A percentile compares a stretch with the other conserved stretches of the same genome.
Conservation (phyloP, 2,888 invertebrate genomes). For the Dendrolimus houi region DNA sequence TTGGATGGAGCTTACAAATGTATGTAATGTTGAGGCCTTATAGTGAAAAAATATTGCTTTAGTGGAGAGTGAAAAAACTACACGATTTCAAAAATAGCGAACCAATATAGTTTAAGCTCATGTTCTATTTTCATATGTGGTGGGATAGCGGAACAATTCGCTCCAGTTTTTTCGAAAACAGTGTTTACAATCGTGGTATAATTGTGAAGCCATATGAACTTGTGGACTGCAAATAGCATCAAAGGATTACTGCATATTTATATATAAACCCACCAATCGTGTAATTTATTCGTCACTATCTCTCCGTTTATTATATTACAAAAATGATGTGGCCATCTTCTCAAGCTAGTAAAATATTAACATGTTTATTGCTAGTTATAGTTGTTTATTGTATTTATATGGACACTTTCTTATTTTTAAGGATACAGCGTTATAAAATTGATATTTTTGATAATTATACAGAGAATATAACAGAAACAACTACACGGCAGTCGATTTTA, state of each 20-base stretch:
- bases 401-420: conserved; percentile 83
- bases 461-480: conserved; percentile 24
- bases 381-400: conserved; percentile 81
- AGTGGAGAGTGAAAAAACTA: too few relatives aligned
- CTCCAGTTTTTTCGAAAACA: conserved; percentile 1
- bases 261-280: conserved; percentile 2
- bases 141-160: neutral
- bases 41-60: neutral
- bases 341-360: conserved; percentile 82
- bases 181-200: neutral
- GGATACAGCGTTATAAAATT: conserved; percentile 82
- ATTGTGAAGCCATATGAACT: neutral
- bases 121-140: neutral
- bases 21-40: neutral
- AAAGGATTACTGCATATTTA: neutral
- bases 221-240: neutral
- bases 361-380: conserved; percentile 73
- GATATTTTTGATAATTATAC: conserved; percentile 46
- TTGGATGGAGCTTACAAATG: neutral
- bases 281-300: neutral
- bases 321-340: conserved; percentile 84
- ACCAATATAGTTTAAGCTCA: neutral
- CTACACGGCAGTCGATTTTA: conserved; percentile 21
- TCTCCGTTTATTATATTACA: neutral
- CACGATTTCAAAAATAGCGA: too few relatives aligned